Evolutionary conservation across 1,140 invertebrate species (phyloP).

Genomic region (Drosophila tsacasi): DNA sequence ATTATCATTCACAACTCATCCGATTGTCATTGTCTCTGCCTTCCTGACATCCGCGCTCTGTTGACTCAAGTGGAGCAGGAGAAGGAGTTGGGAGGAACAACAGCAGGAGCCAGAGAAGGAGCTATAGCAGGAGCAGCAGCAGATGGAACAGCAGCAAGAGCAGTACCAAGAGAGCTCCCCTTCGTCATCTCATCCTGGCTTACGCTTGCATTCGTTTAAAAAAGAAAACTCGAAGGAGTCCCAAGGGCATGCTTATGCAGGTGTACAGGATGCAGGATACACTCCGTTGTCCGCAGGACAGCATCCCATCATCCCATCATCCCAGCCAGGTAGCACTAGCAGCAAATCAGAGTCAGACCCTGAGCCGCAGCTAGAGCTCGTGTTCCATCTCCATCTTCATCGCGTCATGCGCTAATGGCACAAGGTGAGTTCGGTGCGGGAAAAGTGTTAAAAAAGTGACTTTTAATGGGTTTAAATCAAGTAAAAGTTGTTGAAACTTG

Average conservation of each 20-base stretch:
- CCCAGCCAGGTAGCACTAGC: slow-evolving; percentile 3
- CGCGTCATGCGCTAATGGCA: slow-evolving; percentile 47
- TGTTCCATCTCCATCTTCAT: slow-evolving; percentile 42
- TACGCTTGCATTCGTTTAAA: slow-evolving; percentile 66
- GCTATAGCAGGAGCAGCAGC: neutral
- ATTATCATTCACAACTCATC: slow-evolving; percentile 83
- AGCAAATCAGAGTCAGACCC: slow-evolving; percentile 30
- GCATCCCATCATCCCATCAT: slow-evolving; percentile 6
- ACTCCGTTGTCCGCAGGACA: slow-evolving; percentile 52
- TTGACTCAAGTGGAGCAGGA: slow-evolving; percentile 43
- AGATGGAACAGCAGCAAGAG: neutral
- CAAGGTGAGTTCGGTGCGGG: slow-evolving; percentile 62
- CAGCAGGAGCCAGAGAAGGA: neutral
- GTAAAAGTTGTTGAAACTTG: slow-evolving; percentile 83
- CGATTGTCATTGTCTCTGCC: slow-evolving; percentile 78
- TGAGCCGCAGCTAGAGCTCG: slow-evolving; percentile 6
- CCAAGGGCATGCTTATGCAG: slow-evolving; percentile 71
- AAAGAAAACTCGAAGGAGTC: slow-evolving; percentile 30
- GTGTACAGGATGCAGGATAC: slow-evolving; percentile 45
- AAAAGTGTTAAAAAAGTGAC: slow-evolving; percentile 83
- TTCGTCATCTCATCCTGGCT: slow-evolving; percentile 46
- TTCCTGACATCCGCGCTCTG: slow-evolving; percentile 51
- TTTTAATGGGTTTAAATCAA: slow-evolving; percentile 84
- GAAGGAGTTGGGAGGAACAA: neutral
- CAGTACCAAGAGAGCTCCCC: neutral